phyloP scores from a whole-genome alignment of 2,113 vertebrate species.

The Nannospalax galili region DNA sequence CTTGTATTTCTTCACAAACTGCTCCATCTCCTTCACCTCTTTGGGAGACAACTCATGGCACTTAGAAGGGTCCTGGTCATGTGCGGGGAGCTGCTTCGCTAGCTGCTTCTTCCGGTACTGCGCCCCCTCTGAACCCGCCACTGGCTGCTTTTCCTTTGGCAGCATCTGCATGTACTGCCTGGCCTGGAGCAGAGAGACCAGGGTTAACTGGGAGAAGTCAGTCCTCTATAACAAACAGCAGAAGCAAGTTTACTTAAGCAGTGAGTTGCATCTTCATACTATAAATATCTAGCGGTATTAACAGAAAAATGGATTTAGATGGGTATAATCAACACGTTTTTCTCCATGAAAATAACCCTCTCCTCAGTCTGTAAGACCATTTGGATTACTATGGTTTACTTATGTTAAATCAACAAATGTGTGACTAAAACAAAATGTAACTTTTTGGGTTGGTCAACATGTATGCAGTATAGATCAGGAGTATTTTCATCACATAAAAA shows the following conservation, averaged over 20 bases:
- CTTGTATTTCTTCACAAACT: conserved; percentile 98
- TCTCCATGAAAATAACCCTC: not conserved
- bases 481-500: not conserved
- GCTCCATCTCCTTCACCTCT: conserved; percentile 97
- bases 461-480: not conserved
- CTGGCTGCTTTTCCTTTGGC: conserved; percentile 95
- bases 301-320: not conserved
- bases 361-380: conserved; percentile 39
- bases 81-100: conserved; percentile 97
- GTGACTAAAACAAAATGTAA: not conserved
- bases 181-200: conserved; percentile 86
- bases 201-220: not conserved
- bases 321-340: conserved; percentile 7
- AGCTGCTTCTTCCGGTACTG: conserved; percentile 98
- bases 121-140: conserved; percentile 93
- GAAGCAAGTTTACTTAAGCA: conserved; percentile 44
- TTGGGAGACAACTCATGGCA: conserved; percentile 95
- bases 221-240: conserved; percentile 44
- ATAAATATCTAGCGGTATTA: conserved; percentile 29
- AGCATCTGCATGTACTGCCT: conserved; percentile 97
- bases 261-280: conserved; percentile 40
- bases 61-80: conserved; percentile 96
- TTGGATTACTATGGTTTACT: not conserved
- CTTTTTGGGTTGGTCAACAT: not conserved
- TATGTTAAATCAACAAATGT: conserved; percentile 11